Base-by-base conservation (phyloP, 1,140 invertebrate species). In the Samia ricini region DNA sequence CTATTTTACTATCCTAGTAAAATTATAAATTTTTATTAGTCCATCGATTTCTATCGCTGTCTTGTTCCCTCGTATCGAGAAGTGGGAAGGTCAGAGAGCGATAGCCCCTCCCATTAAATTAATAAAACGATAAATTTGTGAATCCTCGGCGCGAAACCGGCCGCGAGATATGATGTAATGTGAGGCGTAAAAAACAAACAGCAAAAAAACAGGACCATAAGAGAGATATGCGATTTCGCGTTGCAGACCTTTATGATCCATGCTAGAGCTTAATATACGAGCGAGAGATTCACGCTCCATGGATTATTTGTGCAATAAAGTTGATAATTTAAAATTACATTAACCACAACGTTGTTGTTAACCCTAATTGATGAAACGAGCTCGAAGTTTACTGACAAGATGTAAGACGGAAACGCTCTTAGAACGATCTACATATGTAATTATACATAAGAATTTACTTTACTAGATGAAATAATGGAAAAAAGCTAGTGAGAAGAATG, bases 1-100 rank as follows among this genome's bases (percentile, higher is more conserved):
- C 81, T 75, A 88, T 88, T 87, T 86, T 85, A 85, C 87, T 89
- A 88, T 85, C 73, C 72, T 89, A 89, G 87, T 72, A 61, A 81
- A 86, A 64, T 86, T 81, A 71, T 79, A 87, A 89, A 85, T 87
- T 68, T 83, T 76, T 77, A 63, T 77, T 79, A 77, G 63, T 69
- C 67, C 71, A 57, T 69, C 71, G 71, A 66, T 64, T 69, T 65
- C 62, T 63, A 83, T 82, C 54, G 77, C 81, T 68, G 75, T 83
- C 81, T 84, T 84, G 74, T 83, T 85, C 76, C 59, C 75, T 64
- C 75, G 60, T 62, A 71, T 76, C 68, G 73, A 72, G 61, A 77
- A 81, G 84, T 83, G 84, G 84, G 78, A 79, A 87, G 83, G 82
- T 74, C 74, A 63, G 72, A 72, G 72, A 63, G 60, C 74, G 64